A percentile compares a stretch with the other conserved stretches of the same genome.
Conservation (phyloP, 2,888 invertebrate genomes). For the Tubiluchus corallicola region DNA sequence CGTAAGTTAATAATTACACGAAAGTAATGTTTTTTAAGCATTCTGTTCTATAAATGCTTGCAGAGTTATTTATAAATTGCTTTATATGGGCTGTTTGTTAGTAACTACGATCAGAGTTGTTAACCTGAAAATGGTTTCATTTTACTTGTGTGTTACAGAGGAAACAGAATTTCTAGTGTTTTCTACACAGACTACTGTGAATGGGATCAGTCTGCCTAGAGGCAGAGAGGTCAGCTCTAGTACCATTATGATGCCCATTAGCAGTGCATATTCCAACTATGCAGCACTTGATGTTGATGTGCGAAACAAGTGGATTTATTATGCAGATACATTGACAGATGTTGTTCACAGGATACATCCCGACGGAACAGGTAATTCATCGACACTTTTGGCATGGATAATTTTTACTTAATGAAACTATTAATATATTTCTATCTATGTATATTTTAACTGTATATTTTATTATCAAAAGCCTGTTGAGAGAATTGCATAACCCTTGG, state of each 20-base stretch:
- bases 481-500: too few species aligned
- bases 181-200: constrained; percentile 83
- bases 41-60: constrained; percentile 2
- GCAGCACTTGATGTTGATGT: constrained; percentile 33
- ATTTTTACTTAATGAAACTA: constrained; percentile 20
- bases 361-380: constrained; percentile 60
- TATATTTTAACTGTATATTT: too few species aligned
- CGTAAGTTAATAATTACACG: constrained; percentile 19
- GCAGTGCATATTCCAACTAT: constrained; percentile 54
- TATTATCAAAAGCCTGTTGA: too few species aligned
- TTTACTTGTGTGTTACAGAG: too few species aligned
- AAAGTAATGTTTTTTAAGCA: neutral
- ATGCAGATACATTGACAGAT: constrained; percentile 66
- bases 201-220: constrained; percentile 57
- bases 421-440: too few species aligned
- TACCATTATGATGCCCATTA: constrained; percentile 85
- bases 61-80: neutral
- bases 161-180: constrained; percentile 81
- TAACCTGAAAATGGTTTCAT: too few species aligned
- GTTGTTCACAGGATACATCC: constrained; percentile 35
- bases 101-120: neutral
- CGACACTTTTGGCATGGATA: constrained; percentile 32
- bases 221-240: constrained; percentile 76
- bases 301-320: constrained; percentile 74
- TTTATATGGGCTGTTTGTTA: neutral